Conservation (phyloP, 2,797 vertebrate genomes). For the Cryptoprocta ferox region DNA sequence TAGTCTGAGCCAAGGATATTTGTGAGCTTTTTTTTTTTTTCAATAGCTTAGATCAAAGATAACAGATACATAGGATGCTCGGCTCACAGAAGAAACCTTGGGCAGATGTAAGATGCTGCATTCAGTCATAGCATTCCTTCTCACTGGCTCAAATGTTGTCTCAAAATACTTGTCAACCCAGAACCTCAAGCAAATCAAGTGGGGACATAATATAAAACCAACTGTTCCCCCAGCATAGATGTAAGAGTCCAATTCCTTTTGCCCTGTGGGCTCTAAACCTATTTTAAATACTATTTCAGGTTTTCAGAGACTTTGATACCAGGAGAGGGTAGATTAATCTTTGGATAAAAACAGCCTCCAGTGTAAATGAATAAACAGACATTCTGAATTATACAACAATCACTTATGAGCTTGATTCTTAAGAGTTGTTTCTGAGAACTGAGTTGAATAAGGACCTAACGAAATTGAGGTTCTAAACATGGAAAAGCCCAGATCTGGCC, state of each 20-base stretch:
- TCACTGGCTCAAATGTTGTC: background rate
- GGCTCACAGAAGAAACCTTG: background rate
- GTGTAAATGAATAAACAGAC: background rate
- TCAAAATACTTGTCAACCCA: background rate
- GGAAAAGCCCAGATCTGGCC: background rate
- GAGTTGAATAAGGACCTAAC: background rate
- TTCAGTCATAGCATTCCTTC: background rate
- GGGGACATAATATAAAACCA: background rate
- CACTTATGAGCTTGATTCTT: constrained; percentile 15
- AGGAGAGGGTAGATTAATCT: background rate
- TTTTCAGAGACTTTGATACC: background rate
- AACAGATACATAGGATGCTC: background rate
- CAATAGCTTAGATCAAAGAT: background rate
- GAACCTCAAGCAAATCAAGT: background rate
- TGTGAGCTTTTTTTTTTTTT: background rate
- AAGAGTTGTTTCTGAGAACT: background rate
- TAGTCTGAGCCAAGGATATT: background rate
- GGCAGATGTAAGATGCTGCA: background rate
- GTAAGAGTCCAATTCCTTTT: background rate
- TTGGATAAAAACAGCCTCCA: background rate
- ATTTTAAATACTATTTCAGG: background rate
- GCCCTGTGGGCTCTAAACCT: background rate
- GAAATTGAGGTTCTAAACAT: background rate
- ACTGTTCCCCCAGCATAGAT: background rate
- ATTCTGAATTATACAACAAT: background rate